phyloP scores from a whole-genome alignment of 2,113 vertebrate species.

The Leptobrachium leishanense region DNA sequence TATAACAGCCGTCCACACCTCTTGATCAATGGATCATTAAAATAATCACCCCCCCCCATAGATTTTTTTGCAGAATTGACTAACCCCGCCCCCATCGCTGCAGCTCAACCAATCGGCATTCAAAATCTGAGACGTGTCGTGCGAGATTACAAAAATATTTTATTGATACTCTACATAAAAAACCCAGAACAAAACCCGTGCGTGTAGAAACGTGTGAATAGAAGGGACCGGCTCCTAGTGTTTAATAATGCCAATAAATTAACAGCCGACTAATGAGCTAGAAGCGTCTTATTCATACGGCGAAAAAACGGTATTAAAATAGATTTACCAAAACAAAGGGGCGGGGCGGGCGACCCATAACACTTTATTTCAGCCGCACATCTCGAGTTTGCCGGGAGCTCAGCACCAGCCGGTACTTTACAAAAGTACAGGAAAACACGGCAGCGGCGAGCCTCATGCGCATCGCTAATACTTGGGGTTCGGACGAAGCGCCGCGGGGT shows the following conservation, averaged over 20 bases:
- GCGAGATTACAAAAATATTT: constrained; percentile 46
- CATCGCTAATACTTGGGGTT: too few relatives aligned
- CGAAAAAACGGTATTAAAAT: constrained; percentile 1
- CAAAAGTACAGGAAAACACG: constrained; percentile 24
- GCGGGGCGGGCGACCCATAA: too few relatives aligned
- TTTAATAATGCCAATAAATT: constrained; percentile 44
- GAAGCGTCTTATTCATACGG: constrained; percentile 9
- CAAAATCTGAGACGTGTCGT: not conserved
- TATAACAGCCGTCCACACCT: too few relatives aligned
- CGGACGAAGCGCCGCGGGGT: too few relatives aligned
- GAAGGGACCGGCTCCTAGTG: constrained; percentile 28
- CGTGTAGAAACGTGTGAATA: constrained; percentile 37
- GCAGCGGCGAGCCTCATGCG: too few relatives aligned
- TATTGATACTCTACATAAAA: constrained; percentile 36
- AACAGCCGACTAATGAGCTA: constrained; percentile 30
- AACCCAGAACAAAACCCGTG: constrained; percentile 3
- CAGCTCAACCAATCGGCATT: too few relatives aligned
- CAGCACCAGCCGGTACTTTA: not conserved
- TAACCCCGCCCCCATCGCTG: too few relatives aligned
- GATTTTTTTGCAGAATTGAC: too few relatives aligned
- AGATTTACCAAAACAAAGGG: not conserved
- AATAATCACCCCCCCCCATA: too few relatives aligned
- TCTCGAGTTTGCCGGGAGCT: not conserved
- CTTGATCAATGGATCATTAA: too few relatives aligned
- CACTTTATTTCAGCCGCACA: too few relatives aligned